Conservation (phyloP, 2,113 vertebrate species). For the Chinchilla lanigera region DNA sequence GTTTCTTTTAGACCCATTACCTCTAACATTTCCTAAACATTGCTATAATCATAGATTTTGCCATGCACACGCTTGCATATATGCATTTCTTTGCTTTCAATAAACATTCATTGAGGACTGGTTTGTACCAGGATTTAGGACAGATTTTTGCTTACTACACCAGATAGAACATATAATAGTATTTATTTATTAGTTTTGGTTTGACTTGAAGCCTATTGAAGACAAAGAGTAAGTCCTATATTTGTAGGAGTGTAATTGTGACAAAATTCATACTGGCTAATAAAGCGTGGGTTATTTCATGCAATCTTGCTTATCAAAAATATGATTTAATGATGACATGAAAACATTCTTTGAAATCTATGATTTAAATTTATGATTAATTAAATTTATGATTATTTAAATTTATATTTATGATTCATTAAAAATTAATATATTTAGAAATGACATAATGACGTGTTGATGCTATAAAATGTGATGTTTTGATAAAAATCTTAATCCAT, state of each 20-base stretch:
- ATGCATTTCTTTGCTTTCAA: neutral
- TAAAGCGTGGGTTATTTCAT: neutral
- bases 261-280: neutral
- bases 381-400: too few species aligned
- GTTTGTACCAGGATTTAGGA: neutral
- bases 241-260: neutral
- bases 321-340: neutral
- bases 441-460: neutral
- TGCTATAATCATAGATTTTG: neutral
- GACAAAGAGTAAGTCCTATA: neutral
- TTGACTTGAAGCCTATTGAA: neutral
- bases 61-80: neutral
- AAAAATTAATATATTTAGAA: neutral
- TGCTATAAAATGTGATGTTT: neutral
- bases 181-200: neutral
- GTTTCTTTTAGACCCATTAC: neutral
- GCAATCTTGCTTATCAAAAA: neutral
- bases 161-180: neutral
- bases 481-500: neutral
- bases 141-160: neutral
- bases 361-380: too few species aligned
- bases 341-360: neutral
- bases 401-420: too few species aligned
- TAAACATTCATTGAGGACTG: neutral
- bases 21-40: neutral